Percentiles rank a stretch among this genome's conserved stretches.
Conservation (phyloP, 2,888 invertebrate genomes). For the Blomia tropicalis region DNA sequence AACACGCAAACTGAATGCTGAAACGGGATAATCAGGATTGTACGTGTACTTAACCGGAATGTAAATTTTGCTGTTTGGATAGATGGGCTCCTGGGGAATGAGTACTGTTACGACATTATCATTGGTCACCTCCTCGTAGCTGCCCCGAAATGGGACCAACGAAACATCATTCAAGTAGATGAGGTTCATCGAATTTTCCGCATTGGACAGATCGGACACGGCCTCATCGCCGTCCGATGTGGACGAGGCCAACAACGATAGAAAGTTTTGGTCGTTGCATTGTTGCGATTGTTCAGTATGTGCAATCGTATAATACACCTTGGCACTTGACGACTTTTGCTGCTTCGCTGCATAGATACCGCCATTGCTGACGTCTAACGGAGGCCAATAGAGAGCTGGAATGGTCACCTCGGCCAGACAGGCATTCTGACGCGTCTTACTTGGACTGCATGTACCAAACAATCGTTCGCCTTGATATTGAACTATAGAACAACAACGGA, state of each 20-base stretch:
- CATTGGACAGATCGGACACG: conserved; percentile 49
- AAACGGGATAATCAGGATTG: conserved; percentile 33
- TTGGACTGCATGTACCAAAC: conserved; percentile 79
- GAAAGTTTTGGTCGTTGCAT: conserved; percentile 29
- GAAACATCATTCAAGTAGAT: conserved; percentile 43
- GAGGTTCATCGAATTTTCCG: conserved; percentile 47
- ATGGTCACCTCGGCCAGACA: conserved; percentile 73
- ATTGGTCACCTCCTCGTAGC: conserved; percentile 65
- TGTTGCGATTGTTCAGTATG: conserved; percentile 27
- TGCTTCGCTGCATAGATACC: conserved; percentile 27
- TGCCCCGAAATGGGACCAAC: conserved; percentile 56
- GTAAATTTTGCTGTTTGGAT: conserved; percentile 73
- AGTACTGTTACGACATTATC: conserved; percentile 67
- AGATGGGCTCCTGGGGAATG: conserved; percentile 69
- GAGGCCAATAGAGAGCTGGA: conserved; percentile 75
- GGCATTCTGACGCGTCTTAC: conserved; percentile 68
- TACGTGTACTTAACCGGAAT: conserved; percentile 63
- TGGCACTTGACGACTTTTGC: conserved; percentile 42
- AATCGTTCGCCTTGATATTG: conserved; percentile 42
- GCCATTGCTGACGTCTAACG: conserved; percentile 25
- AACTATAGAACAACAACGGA: conserved; percentile 32
- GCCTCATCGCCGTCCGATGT: conserved; percentile 26
- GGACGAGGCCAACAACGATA: background rate
- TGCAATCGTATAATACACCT: conserved; percentile 50
- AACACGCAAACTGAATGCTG: conserved; percentile 45